Evolutionary conservation across 2,113 vertebrate species (phyloP).

Genomic region (Ginglymostoma cirratum): DNA sequence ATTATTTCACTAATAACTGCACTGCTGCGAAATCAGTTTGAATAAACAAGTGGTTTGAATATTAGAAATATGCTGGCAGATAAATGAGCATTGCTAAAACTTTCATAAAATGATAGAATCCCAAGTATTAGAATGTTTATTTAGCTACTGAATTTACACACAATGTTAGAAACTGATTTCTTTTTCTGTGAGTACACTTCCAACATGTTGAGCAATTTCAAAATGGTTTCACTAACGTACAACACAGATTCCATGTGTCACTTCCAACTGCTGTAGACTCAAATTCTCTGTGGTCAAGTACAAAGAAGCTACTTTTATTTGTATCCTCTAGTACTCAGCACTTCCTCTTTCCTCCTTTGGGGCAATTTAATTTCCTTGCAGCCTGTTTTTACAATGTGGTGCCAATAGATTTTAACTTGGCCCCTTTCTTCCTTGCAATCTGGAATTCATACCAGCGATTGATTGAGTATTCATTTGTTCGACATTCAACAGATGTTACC

Average conservation of each 20-base stretch:
- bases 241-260: not conserved
- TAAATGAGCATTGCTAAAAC: not conserved
- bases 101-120: not conserved
- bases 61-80: not conserved
- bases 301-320: conserved; percentile 34
- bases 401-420: conserved; percentile 33
- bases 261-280: not conserved
- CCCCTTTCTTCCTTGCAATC: conserved; percentile 4
- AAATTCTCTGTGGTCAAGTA: conserved; percentile 5
- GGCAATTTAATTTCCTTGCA: conserved; percentile 31
- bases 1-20: not conserved
- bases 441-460: conserved; percentile 35
- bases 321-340: conserved; percentile 22
- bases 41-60: not conserved
- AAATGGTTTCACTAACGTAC: not conserved
- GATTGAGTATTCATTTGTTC: conserved; percentile 29
- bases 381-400: conserved; percentile 11
- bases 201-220: not conserved
- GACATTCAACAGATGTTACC: conserved; percentile 16
- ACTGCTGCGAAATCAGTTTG: not conserved
- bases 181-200: not conserved
- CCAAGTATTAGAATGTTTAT: not conserved
- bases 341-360: conserved; percentile 27
- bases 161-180: not conserved
- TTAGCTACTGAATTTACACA: not conserved